phyloP scores from a whole-genome alignment of 1,140 invertebrate genomes.

The Penaeus vannamei region DNA sequence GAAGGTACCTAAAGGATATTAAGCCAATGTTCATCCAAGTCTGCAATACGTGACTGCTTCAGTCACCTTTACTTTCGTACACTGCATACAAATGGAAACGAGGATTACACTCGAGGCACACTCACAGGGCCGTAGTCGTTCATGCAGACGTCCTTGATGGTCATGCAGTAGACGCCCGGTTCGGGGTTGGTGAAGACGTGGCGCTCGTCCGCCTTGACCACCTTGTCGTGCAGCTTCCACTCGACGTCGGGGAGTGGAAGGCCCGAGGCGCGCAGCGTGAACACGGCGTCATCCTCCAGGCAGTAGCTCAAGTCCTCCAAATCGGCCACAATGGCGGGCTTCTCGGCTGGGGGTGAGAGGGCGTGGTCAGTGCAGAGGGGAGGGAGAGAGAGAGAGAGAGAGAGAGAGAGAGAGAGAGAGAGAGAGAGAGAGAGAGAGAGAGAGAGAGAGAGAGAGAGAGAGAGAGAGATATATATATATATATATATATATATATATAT shows the following conservation, averaged over 20 bases:
- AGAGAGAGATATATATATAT: conserved; percentile 3
- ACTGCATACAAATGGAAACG: too few species aligned
- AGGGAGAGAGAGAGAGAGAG: neutral
- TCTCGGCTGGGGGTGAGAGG: conserved; percentile 55
- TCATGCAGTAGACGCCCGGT: conserved; percentile 62
- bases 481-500: conserved; percentile 5
- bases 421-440: neutral
- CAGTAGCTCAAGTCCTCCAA: conserved; percentile 59
- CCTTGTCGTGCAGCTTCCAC: conserved; percentile 60
- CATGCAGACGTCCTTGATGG: conserved; percentile 59
- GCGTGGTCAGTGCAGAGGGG: neutral
- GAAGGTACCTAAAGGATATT: too few species aligned
- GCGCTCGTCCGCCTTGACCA: conserved; percentile 50
- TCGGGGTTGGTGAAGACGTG: conserved; percentile 52
- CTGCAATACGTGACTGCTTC: too few species aligned
- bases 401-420: neutral
- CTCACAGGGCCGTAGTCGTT: conserved; percentile 65
- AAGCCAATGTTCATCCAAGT: too few species aligned
- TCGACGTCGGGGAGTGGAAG: conserved; percentile 59
- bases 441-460: neutral
- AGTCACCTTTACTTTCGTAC: too few species aligned
- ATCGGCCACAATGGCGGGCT: conserved; percentile 50
- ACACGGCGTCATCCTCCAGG: conserved; percentile 63
- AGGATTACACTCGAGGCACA: too few species aligned
- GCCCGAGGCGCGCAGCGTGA: conserved; percentile 59